Conservation (phyloP, 2,113 vertebrate species). For the Eurystomus gularis region DNA sequence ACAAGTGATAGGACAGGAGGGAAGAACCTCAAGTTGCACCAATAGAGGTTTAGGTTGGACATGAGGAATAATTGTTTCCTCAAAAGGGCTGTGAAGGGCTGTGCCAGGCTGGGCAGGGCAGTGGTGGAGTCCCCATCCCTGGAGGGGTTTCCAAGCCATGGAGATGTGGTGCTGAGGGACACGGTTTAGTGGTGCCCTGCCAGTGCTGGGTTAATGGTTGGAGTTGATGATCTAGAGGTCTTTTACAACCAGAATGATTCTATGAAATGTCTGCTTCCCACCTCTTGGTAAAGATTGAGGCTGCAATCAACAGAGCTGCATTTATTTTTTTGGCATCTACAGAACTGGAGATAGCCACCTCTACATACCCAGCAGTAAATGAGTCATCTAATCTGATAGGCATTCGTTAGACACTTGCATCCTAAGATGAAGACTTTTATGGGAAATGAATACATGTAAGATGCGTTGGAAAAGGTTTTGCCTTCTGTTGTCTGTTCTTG, state of each 20-base stretch:
- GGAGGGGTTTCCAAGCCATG: background rate
- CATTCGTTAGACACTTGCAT: background rate
- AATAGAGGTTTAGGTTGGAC: background rate
- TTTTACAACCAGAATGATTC: too few species aligned
- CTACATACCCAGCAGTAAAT: background rate
- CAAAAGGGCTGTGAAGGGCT: background rate
- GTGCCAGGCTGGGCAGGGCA: too few species aligned
- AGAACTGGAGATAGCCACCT: background rate
- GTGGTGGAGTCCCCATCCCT: background rate
- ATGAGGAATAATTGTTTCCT: background rate
- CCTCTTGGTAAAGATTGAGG: background rate
- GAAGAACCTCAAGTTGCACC: background rate
- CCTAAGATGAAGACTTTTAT: background rate
- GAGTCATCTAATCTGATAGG: background rate
- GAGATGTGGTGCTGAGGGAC: background rate
- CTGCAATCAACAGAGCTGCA: background rate
- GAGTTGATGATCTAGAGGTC: background rate
- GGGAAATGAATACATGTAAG: background rate
- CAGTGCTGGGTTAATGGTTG: background rate
- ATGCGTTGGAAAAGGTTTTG: background rate
- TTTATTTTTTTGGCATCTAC: background rate
- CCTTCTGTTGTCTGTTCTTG: background rate
- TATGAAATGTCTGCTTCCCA: background rate
- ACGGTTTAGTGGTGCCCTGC: background rate
- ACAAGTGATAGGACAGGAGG: background rate